Percentiles rank a stretch among this genome's conserved stretches.
phyloP scores from a whole-genome alignment of 2,888 invertebrate species.

The Leucophora obtusa region DNA sequence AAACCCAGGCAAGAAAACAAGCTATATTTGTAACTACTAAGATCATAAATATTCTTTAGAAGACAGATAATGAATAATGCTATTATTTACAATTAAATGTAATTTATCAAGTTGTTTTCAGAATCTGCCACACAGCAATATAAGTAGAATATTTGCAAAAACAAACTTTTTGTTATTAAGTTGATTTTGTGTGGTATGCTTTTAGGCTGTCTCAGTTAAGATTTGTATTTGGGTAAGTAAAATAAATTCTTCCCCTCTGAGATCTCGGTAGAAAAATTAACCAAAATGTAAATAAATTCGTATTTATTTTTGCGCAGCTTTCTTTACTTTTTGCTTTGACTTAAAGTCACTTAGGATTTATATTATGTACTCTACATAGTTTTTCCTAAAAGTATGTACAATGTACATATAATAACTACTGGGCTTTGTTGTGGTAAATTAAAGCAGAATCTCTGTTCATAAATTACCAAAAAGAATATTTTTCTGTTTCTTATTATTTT shows the following conservation, averaged over 20 bases:
- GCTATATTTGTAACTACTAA: slow-evolving; percentile 8
- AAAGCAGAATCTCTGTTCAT: neutral
- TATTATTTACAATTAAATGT: slow-evolving; percentile 32
- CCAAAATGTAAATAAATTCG: neutral
- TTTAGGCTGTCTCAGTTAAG: slow-evolving; percentile 53
- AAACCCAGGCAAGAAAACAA: slow-evolving; percentile 1
- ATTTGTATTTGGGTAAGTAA: slow-evolving; percentile 36
- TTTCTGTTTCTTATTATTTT: too few species aligned
- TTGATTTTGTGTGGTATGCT: slow-evolving; percentile 22
- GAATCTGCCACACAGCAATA: neutral
- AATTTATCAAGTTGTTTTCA: slow-evolving; percentile 35
- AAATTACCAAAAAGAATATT: too few species aligned
- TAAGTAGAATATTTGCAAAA: neutral
- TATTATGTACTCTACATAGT: neutral
- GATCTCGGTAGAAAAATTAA: slow-evolving; percentile 9
- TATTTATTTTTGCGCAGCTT: slow-evolving; percentile 16
- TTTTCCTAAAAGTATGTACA: neutral
- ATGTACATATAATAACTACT: neutral
- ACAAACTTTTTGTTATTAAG: neutral
- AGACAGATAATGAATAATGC: slow-evolving; percentile 4
- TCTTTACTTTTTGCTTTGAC: slow-evolving; percentile 3
- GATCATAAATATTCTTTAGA: slow-evolving; percentile 4
- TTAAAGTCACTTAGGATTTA: slow-evolving; percentile 16
- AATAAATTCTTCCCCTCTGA: neutral
- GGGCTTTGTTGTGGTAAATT: neutral